Evolutionary conservation across 1,140 invertebrate species (phyloP), one percentile per base, ranked within the genome.

Genomic region (Caenorhabditis latens): DNA sequence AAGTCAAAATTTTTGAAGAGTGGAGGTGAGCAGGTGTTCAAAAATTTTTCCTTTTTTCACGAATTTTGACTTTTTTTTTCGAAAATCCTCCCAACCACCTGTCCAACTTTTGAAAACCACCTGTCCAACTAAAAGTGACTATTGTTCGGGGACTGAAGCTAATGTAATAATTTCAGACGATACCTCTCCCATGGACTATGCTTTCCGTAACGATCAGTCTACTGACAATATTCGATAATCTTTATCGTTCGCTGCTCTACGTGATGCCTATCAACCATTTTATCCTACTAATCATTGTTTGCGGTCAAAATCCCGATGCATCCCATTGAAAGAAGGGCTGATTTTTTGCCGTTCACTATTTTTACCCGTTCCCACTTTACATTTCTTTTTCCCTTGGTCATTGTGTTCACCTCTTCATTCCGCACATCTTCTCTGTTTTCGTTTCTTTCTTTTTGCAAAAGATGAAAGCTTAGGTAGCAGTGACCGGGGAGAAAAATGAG

Each of bases 221-320:
- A 19, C 65, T n/a, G 65, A n/a, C 43, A 43, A 8, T 11, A 11
- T 40, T 8, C 21, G 40, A 40, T 65, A 65, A 40, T 9, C 40
- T 65, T 0, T 24, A 32, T 40, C 21, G 40, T 14, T 65, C 32
- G 21, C 9, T 40, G 21, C 9, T 65, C 11, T 58, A 58, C n/a
- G 32, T 63, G 21, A 40, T 40, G 5, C 9, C 21, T 43, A 24
- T 43, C 61, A 63, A 63, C 21, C 24, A 63, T 24, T 79, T 79
- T 79, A 79, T 79, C 71, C 40, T 79, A 79, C 71, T 50, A 79
- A 79, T 24, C 65, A 46, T 71, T n/a, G 6, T 19, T 58, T 58
- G 14, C n/a, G 32, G 32, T 32, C 32, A 32, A 32, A 32, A 53
- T 4, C 16, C 4, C 4, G 14, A 58, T 19, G 7, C 7, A n/a